phyloP scores from a whole-genome alignment of 2,797 vertebrate genomes.

The Scomberomorus guttatus region DNA sequence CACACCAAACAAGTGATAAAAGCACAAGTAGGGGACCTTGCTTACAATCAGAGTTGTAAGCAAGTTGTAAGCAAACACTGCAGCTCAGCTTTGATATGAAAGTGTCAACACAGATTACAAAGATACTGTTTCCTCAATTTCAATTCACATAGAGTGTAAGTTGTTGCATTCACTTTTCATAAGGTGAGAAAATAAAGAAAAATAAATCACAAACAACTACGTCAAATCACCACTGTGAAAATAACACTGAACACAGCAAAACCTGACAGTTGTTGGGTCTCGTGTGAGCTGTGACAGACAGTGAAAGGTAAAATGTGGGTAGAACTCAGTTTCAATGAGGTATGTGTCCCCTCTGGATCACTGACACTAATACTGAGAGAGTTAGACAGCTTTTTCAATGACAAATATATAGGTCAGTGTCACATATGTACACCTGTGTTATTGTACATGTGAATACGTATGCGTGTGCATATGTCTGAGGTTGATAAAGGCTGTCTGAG shows the following conservation, averaged over 20 bases:
- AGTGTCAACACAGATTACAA: background rate
- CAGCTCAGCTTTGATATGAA: background rate
- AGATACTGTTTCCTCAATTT: background rate
- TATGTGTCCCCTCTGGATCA: background rate
- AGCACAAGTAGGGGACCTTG: background rate
- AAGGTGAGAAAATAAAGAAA: background rate
- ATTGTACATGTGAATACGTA: background rate
- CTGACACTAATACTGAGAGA: background rate
- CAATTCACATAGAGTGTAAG: background rate
- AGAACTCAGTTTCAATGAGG: background rate
- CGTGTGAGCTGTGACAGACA: background rate
- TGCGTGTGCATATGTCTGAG: no score
- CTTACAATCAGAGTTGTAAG: background rate
- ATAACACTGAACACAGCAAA: background rate
- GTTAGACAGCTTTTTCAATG: background rate
- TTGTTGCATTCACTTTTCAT: background rate
- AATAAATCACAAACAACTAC: background rate
- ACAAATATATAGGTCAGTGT: background rate
- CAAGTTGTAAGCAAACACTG: no score
- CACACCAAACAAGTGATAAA: background rate
- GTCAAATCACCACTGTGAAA: background rate
- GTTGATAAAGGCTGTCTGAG: background rate
- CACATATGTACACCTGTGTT: background rate
- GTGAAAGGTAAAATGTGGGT: constrained; percentile 1
- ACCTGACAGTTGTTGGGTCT: background rate